phyloP scores from a whole-genome alignment of 2,888 invertebrate genomes.

The Ligdia adustata region DNA sequence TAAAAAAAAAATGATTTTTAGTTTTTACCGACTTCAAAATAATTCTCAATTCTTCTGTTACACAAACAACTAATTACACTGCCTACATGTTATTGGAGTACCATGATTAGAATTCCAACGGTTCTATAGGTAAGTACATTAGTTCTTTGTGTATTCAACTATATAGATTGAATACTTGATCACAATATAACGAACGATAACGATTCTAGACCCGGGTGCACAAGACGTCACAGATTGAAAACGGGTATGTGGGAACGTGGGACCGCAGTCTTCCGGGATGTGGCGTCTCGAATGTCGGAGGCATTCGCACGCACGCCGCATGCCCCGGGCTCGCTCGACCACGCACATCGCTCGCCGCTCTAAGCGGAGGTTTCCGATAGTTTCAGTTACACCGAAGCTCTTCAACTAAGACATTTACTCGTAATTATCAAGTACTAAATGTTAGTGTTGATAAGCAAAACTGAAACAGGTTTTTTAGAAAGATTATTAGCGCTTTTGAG shows the following conservation, averaged over 20 bases:
- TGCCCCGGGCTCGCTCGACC: constrained; percentile 59
- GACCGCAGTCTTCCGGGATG: constrained; percentile 82
- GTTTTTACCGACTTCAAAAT: no score
- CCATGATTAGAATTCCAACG: no score
- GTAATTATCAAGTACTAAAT: no score
- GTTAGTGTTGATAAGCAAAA: no score
- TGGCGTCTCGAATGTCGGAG: constrained; percentile 72
- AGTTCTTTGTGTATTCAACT: no score
- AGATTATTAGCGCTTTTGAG: no score
- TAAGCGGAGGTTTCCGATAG: constrained; percentile 37
- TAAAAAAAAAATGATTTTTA: no score
- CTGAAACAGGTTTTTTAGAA: no score
- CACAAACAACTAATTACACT: no score
- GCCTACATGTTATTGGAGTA: no score
- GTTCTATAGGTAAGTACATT: no score
- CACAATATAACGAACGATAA: constrained; percentile 16
- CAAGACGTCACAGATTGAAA: constrained; percentile 35
- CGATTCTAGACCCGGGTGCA: constrained; percentile 33
- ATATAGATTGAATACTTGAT: constrained; percentile 17
- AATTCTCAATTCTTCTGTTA: no score
- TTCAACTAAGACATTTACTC: not conserved
- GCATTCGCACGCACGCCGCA: constrained; percentile 77
- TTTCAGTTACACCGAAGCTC: constrained; percentile 25
- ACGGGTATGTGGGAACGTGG: constrained; percentile 58
- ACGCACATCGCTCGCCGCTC: constrained; percentile 49